Conservation (phyloP, 2,113 vertebrate genomes). For the Bothrops jararaca region DNA sequence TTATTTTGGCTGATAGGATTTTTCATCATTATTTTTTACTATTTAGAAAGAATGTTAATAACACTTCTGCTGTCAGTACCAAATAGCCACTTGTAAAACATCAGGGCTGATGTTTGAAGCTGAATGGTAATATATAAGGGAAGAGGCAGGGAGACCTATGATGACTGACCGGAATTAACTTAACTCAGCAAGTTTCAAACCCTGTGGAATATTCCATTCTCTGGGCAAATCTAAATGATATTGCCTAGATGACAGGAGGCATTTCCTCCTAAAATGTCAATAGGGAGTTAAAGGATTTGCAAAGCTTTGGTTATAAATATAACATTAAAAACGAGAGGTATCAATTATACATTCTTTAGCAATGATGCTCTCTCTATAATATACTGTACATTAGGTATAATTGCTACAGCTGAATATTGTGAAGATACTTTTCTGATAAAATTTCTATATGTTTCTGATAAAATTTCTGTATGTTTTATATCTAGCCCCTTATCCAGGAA, state of each 20-base stretch:
- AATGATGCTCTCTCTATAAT: not conserved
- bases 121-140: not conserved
- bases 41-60: conserved; percentile 25
- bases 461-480: not conserved
- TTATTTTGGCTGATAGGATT: conserved; percentile 16
- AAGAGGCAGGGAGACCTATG: not conserved
- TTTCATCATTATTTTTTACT: conserved; percentile 31
- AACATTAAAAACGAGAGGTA: not conserved
- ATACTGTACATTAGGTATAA: not conserved
- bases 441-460: not conserved
- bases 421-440: not conserved
- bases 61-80: conserved; percentile 8
- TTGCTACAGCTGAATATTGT: not conserved
- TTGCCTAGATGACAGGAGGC: conserved; percentile 18
- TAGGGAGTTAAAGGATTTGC: conserved; percentile 19
- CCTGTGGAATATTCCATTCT: not conserved
- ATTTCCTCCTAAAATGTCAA: not conserved
- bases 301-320: not conserved
- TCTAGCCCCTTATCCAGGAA: not conserved
- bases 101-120: not conserved
- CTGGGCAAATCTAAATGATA: not conserved
- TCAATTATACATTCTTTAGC: not conserved
- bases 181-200: conserved; percentile 18
- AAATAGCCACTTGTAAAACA: conserved; percentile 17
- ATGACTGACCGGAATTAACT: conserved; percentile 8